phyloP scores from a whole-genome alignment of 2,888 invertebrate species.

The Suillia variegata region DNA sequence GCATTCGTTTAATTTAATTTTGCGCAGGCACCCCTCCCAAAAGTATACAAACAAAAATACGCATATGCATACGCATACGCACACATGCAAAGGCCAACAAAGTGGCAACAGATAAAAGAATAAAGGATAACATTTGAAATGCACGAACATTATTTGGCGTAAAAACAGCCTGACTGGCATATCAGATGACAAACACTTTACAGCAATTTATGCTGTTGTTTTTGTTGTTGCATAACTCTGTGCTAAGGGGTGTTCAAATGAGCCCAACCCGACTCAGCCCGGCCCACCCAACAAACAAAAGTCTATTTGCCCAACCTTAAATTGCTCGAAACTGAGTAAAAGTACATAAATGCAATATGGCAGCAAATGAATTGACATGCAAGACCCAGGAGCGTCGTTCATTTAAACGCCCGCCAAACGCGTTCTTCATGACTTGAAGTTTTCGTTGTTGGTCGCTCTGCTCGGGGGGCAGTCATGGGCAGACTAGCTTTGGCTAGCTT shows the following conservation, averaged over 20 bases:
- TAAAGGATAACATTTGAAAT: slow-evolving; percentile 6
- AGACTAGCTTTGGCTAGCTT: neutral
- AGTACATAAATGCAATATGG: slow-evolving; percentile 24
- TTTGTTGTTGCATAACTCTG: neutral
- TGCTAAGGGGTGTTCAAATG: slow-evolving; percentile 1
- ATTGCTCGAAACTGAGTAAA: slow-evolving; percentile 10
- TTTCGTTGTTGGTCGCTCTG: neutral
- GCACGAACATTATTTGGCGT: slow-evolving; percentile 3
- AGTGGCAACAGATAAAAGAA: neutral
- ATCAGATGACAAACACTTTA: slow-evolving; percentile 3
- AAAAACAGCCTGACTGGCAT: neutral
- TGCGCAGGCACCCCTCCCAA: neutral
- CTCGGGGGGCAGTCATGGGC: neutral
- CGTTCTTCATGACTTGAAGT: slow-evolving; percentile 2
- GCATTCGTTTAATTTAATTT: slow-evolving; percentile 20
- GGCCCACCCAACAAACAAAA: too few species aligned
- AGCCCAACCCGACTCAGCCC: too few species aligned
- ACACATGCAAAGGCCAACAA: too few species aligned
- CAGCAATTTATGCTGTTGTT: neutral
- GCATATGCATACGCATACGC: too few species aligned
- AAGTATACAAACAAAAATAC: neutral
- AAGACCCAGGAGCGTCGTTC: slow-evolving; percentile 20
- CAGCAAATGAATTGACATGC: slow-evolving; percentile 16
- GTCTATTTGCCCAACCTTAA: slow-evolving; percentile 5
- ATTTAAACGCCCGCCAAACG: neutral